These are phyloP conservation scores for Burhinus oedicnemus DNA, from an alignment of 2,113 vertebrate genomes.

Conservation along the genomic window DNA sequence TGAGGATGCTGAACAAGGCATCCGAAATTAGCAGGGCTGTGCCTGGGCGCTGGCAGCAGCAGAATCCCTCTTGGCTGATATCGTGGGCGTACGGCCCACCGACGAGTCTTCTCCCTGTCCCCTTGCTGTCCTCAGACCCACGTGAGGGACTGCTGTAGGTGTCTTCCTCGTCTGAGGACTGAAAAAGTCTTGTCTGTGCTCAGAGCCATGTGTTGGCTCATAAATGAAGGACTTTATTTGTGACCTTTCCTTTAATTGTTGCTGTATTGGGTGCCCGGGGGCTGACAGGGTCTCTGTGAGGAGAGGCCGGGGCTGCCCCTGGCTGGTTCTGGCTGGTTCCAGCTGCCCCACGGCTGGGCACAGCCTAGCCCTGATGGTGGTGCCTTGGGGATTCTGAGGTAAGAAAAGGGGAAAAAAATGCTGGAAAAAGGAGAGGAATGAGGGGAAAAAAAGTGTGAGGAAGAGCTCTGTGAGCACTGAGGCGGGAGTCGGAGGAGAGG, in stretches of 20 bases:
- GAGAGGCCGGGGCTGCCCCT: neutral
- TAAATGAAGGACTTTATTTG: neutral
- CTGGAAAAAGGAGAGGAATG: neutral
- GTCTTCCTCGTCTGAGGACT: too few relatives aligned
- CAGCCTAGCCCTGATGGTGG: too few relatives aligned
- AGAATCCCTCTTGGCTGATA: neutral
- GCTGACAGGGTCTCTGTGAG: neutral
- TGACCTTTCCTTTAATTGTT: neutral
- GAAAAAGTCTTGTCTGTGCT: neutral
- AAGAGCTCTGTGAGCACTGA: neutral
- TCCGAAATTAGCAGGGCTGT: neutral
- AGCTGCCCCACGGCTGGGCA: neutral
- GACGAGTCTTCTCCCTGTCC: rapidly evolving
- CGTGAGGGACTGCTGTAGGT: neutral
- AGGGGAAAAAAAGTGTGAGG: neutral
- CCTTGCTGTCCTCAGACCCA: neutral
- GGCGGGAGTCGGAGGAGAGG: neutral
- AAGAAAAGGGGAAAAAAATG: neutral
- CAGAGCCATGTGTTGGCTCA: rapidly evolving
- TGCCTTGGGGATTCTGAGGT: too few relatives aligned
- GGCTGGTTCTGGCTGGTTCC: neutral
- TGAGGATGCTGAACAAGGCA: neutral
- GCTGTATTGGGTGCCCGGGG: too few relatives aligned
- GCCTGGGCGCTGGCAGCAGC: neutral
- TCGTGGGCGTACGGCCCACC: rapidly evolving